Evolutionary conservation across 2,888 invertebrate species (phyloP), one percentile per base, ranked within the genome.

Genomic region (Drosophila ustulata): DNA sequence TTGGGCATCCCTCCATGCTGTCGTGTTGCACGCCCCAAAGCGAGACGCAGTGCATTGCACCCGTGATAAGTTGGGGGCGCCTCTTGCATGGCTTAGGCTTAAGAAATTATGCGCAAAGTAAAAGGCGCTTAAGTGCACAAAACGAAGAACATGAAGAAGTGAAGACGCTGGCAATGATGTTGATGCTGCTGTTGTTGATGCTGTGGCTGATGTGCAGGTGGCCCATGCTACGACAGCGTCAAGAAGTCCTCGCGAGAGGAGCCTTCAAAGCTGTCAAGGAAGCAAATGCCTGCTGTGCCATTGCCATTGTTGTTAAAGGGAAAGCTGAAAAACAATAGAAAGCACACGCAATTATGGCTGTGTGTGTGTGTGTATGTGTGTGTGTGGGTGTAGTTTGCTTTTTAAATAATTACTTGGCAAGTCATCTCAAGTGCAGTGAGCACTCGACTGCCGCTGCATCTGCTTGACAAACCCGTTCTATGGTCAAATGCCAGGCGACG

Each of bases 61-160:
- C 37, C 46, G 34, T 13, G 8, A 18, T 30, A 34, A 37, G 13
- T 18, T 39, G 25, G 51, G 51, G 47, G 7, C 6, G 30, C 26
- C 45, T 23, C 26, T 49, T 11, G 13, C 34, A 11, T 37, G 37
- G 41, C 50, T 39, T 53, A 39, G 57, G 82, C 66, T 66, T 71
- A 75, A 80, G 88, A 78, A 88, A 82, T 78, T 77, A 80, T 76
- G 82, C 82, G 75, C 73, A 82, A 80, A 79, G 82, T 77, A 68
- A 82, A 85, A 86, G 86, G 71, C 78, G 77, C 80, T 77, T 71
- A 73, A 78, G 82, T 82, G 78, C 78, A 86, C 74, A 83, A 83
- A 82, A 87, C 77, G 71, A 80, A 79, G 65, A 62, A 53, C 63
- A 78, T 58, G 53, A 41, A 34, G 37, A 41, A 47, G 13, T 18